These are phyloP conservation scores for Echinops telfairi DNA, from an alignment of 2,113 vertebrate genomes.

Conservation along the genomic window DNA sequence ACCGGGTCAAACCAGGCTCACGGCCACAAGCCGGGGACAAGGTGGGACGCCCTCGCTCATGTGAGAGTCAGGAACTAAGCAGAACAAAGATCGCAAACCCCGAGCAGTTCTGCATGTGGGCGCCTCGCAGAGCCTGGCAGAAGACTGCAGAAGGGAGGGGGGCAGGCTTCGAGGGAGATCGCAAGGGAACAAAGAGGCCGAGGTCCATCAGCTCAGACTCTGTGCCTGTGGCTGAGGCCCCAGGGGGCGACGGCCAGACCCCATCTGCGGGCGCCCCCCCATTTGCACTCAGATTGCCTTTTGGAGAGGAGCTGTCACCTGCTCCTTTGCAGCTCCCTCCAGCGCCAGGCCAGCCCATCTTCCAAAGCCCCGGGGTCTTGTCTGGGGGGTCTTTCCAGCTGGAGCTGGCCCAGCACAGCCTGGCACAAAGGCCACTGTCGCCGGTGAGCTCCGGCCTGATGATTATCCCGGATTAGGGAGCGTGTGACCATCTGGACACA, in stretches of 20 bases:
- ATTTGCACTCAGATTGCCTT: conserved; percentile 61
- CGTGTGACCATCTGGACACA: conserved; percentile 76
- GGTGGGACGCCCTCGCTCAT: not conserved
- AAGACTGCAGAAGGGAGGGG: not conserved
- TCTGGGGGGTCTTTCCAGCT: conserved; percentile 62
- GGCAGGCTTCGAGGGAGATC: not conserved
- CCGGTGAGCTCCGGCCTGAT: conserved; percentile 49
- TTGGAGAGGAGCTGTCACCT: conserved; percentile 55
- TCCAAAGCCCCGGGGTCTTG: conserved; percentile 60
- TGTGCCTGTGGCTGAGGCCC: not conserved
- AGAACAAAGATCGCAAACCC: not conserved
- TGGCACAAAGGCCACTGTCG: conserved; percentile 65
- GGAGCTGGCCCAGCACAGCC: conserved; percentile 48
- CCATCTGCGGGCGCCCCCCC: conserved; percentile 50
- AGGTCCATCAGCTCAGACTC: not conserved
- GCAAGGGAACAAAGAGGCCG: not conserved
- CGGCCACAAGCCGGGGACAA: not conserved
- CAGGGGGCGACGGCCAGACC: not conserved
- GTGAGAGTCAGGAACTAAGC: not conserved
- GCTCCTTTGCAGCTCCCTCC: not conserved
- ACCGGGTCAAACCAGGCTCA: not conserved
- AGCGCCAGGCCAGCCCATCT: not conserved
- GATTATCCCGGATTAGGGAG: conserved; percentile 71
- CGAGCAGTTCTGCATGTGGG: not conserved
- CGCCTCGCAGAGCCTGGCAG: not conserved